Evolutionary conservation across 2,113 vertebrate species (phyloP), one percentile per base, ranked within the genome.

Genomic region (Pristiophorus japonicus): DNA sequence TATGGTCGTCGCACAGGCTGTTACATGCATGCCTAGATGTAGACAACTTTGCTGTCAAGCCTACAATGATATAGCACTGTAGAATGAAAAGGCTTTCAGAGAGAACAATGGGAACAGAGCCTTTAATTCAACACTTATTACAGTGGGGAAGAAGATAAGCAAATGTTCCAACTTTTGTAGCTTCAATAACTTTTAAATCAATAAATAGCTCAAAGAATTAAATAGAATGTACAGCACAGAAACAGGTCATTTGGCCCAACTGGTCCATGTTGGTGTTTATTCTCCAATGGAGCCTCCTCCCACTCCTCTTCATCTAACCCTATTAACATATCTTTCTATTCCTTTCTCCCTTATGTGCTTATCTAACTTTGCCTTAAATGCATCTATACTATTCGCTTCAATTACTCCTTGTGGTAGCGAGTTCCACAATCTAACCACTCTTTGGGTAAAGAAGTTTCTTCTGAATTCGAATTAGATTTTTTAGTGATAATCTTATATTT

Each of bases 81-180:
- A 78, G 4, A 16, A 16, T 78, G 75, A 62, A 62, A 59, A n/a
- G 62, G 51, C 34, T 62, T 91, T 6, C n/a, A n/a, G 4, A 62
- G 55, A 91, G 47, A 30, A 62, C 4, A 55, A 87, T 51, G 84
- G 3, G 22, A 87, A 8, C 85, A 30, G 24, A 62, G 30, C 4
- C 34, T 34, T 34, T 2, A 63, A 55, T 30, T 62, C 34, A n/a
- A 42, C 34, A 59, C 55, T 91, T n/a, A 30, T 78, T n/a, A 78
- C 34, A 78, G 27, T 73, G 7, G 70, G 30, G 51, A n/a, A 55
- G 12, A 18, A 18, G 88, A n/a, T 16, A 91, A 62, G 55, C 55
- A 91, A 62, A 62, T 91, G 55, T 62, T 91, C n/a, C 88, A n/a
- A n/a, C 51, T 59, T 90, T 90, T 90, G 45, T 11, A 90, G 51